A percentile compares a stretch with the other conserved stretches of the same genome.
phyloP scores from a whole-genome alignment of 2,888 invertebrate genomes.

The Thereva nobilitata region DNA sequence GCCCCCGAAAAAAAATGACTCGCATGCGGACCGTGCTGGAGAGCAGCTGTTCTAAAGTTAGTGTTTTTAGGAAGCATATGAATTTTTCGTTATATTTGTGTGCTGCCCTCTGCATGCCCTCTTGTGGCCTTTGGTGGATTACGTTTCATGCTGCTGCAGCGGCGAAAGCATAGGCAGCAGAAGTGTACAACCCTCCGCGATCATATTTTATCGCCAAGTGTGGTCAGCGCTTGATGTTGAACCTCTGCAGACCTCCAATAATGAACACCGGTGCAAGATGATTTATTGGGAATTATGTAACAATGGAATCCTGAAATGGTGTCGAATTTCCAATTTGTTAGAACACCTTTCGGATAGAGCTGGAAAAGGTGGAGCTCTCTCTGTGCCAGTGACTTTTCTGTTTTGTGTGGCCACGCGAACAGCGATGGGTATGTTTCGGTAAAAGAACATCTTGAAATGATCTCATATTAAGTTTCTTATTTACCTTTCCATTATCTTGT shows the following conservation, averaged over 20 bases:
- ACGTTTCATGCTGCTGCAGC: background rate
- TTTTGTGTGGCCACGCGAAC: background rate
- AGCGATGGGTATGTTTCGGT: background rate
- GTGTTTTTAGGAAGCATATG: constrained; percentile 25
- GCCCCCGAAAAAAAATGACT: constrained; percentile 11
- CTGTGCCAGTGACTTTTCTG: no score
- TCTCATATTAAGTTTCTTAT: background rate
- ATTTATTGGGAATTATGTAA: constrained; percentile 10
- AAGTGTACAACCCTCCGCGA: background rate
- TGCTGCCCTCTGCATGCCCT: background rate
- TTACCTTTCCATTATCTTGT: background rate
- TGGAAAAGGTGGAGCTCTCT: no score
- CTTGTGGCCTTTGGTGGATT: background rate
- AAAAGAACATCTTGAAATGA: background rate
- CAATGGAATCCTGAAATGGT: background rate
- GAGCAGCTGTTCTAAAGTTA: constrained; percentile 30
- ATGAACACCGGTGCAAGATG: background rate
- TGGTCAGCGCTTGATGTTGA: constrained; percentile 19
- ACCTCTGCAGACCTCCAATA: background rate
- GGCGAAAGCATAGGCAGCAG: no score
- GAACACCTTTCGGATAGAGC: background rate
- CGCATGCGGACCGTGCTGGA: constrained; percentile 26
- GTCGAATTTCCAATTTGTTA: constrained; percentile 11
- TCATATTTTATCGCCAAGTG: constrained; percentile 2
- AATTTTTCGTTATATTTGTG: constrained; percentile 21